Evolutionary conservation across 2,797 vertebrate species (phyloP), one percentile per base, ranked within the genome.

Genomic region (Brachymystax lenok): DNA sequence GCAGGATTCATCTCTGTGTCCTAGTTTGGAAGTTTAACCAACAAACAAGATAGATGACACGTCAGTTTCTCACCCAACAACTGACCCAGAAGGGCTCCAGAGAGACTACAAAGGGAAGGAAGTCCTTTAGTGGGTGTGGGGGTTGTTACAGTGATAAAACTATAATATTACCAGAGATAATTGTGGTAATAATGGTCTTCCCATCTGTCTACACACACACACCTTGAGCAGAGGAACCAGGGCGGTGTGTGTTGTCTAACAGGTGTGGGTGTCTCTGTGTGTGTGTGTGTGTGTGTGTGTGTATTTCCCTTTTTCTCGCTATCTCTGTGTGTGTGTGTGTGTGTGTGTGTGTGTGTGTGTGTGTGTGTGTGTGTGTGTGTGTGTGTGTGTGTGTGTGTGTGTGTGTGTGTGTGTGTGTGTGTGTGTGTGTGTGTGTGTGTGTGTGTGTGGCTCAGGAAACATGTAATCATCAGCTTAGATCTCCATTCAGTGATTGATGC

Each of bases 81-180:
- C 73, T 13, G 24, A 71, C 74, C 79, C 79, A 74, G 12, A 71
- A 63, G 84, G 68, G 59, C 64, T 28, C 54, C 72, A 28, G 79
- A 74, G 63, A 61, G 19, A 80, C 46, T 5, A 27, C 35, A 69
- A 19, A 61, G 50, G n/a, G n/a, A 54, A 13, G 27, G 50, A 56
- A 24, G 50, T 17, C 5, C 28, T 54, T 21, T 17, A 40, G 24
- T 61, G 69, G 63, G 24, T 77, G 50, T 27, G 21, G 27, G 64
- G 1, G 1, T 35, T 71, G 56, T 69, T 66, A 76, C 69, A 72
- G 51, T 56, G 40, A 71, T 77, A 66, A 77, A 85, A 82, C 79
- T 81, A 86, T 83, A 75, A 81, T 83, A 88, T 88, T 81, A 81
- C 78, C 56, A 70, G 71, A 74, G 79, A 74, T 82, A 85, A 87